Conservation (phyloP, 2,113 vertebrate genomes). For the Mystacornis crossleyi region DNA sequence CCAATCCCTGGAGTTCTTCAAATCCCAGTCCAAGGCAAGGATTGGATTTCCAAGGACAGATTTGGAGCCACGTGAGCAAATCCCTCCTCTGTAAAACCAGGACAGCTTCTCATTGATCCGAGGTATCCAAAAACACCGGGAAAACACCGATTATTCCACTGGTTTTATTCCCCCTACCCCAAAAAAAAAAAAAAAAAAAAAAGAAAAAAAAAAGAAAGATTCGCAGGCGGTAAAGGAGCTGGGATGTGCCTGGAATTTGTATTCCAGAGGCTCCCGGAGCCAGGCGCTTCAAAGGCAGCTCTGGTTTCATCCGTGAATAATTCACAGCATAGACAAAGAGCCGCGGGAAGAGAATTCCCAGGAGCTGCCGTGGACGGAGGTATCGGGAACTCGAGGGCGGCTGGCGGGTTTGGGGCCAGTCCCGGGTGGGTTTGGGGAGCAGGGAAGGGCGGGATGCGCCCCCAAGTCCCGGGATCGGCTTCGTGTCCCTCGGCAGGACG, state of each 20-base stretch:
- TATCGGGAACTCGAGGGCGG: rapidly evolving
- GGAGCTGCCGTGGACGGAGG: rapidly evolving
- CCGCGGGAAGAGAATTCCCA: neutral
- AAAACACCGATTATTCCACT: rapidly evolving
- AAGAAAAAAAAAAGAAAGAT: neutral
- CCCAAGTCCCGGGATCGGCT: rapidly evolving
- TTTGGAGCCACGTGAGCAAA: rapidly evolving
- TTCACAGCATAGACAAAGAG: too few relatives aligned
- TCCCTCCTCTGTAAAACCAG: neutral
- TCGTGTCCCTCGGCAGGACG: neutral
- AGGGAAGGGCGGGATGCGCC: neutral
- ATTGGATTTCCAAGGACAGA: rapidly evolving
- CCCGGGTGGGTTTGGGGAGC: neutral
- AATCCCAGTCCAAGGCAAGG: neutral
- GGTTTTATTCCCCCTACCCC: neutral
- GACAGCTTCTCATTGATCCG: rapidly evolving
- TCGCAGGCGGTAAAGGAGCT: rapidly evolving
- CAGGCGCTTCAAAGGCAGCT: neutral
- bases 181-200: too few relatives aligned
- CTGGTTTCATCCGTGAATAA: neutral
- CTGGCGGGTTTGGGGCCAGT: rapidly evolving
- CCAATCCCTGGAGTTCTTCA: rapidly evolving
- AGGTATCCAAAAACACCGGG: neutral
- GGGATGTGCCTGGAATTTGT: neutral
- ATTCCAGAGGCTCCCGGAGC: neutral